A percentile compares a stretch with the other conserved stretches of the same genome.
phyloP scores from a whole-genome alignment of 2,113 vertebrate genomes.

The Mobula hypostoma region DNA sequence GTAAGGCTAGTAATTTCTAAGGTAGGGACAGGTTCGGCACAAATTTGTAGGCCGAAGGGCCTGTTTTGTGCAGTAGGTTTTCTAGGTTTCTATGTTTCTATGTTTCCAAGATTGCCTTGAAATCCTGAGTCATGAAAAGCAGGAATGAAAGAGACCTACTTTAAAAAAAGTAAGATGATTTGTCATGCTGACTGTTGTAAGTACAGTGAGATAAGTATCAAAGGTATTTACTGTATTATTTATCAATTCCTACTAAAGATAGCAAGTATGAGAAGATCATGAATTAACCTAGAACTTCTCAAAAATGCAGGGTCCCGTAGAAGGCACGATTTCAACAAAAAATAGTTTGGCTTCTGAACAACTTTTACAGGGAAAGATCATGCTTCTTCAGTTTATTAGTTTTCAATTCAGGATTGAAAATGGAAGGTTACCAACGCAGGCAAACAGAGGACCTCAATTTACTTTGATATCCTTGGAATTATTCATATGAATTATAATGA shows the following conservation, averaged over 20 bases:
- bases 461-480: neutral
- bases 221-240: neutral
- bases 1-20: no score
- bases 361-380: neutral
- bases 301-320: neutral
- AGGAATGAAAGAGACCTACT: neutral
- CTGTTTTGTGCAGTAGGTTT: no score
- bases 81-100: no score
- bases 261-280: neutral
- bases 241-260: neutral
- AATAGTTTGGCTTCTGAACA: neutral
- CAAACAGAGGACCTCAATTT: neutral
- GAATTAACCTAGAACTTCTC: neutral
- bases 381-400: neutral
- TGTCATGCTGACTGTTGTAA: neutral
- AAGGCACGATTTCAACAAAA: neutral
- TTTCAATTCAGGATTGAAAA: neutral
- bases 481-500: neutral
- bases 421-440: neutral
- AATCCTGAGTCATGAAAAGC: neutral
- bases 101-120: no score
- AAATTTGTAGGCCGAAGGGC: no score
- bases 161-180: neutral
- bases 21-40: no score
- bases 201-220: neutral